A percentile compares a stretch with the other conserved stretches of the same genome.
These are phyloP conservation scores for Metopolophium dirhodum DNA, from an alignment of 1,140 invertebrate species.

Conservation along the genomic window DNA sequence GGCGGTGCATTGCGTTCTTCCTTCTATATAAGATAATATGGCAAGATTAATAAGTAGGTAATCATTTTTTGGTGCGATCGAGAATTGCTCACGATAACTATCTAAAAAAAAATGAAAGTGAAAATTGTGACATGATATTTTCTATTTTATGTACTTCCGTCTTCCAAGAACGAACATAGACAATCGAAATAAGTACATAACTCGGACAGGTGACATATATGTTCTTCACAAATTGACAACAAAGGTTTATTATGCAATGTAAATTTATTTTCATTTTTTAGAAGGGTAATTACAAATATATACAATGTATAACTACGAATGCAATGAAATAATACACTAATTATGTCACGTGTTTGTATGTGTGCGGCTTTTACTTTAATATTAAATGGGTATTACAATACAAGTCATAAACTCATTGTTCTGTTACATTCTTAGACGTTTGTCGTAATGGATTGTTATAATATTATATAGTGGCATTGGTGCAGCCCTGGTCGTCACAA, in stretches of 20 bases:
- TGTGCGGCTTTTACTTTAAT: background rate
- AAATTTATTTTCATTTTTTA: background rate
- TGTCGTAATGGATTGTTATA: background rate
- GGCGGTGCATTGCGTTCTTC: background rate
- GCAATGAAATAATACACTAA: slow-evolving; percentile 1
- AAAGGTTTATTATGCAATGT: slow-evolving; percentile 8
- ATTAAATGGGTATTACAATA: slow-evolving; percentile 12
- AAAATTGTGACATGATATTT: background rate
- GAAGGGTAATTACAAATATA: background rate
- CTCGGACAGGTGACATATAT: background rate
- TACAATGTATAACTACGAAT: background rate
- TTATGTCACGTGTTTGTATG: background rate
- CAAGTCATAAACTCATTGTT: background rate
- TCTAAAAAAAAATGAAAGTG: slow-evolving; percentile 3
- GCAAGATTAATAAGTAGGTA: background rate
- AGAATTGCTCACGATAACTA: background rate
- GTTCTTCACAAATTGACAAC: background rate
- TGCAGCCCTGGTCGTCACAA: background rate
- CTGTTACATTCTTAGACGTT: background rate
- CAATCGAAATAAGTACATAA: background rate
- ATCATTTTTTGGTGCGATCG: background rate
- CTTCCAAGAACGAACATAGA: background rate
- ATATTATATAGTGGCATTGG: background rate
- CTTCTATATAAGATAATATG: background rate
- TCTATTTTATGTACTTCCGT: background rate